A percentile compares a stretch with the other conserved stretches of the same genome.
phyloP scores from a whole-genome alignment of 1,140 invertebrate genomes.

The Ladona fulva region DNA sequence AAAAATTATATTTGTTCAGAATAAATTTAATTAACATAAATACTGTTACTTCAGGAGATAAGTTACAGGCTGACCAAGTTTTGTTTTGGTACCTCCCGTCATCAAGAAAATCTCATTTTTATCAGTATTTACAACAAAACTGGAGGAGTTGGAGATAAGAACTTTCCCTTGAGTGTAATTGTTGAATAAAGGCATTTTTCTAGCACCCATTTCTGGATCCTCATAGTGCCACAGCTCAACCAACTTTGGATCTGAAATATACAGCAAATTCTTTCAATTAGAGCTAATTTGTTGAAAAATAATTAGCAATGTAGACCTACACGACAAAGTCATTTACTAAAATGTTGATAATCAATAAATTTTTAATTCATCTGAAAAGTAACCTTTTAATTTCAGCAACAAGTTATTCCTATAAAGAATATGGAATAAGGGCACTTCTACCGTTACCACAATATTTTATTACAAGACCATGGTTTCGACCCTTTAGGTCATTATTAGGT shows the following conservation, averaged over 20 bases:
- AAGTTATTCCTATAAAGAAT: too few species aligned
- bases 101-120: neutral
- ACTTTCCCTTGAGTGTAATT: slow-evolving; percentile 50
- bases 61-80: neutral
- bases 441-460: too few species aligned
- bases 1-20: neutral
- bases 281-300: too few species aligned
- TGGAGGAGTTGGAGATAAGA: neutral
- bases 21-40: neutral
- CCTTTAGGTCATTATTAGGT: too few species aligned
- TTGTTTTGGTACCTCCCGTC: slow-evolving; percentile 12
- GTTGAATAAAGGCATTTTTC: slow-evolving; percentile 58
- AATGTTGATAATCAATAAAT: too few species aligned
- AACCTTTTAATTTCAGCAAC: too few species aligned
- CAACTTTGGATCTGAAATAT: slow-evolving; percentile 46
- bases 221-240: slow-evolving; percentile 67
- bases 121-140: neutral
- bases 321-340: too few species aligned
- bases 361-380: too few species aligned
- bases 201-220: slow-evolving; percentile 62
- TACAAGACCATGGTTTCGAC: too few species aligned
- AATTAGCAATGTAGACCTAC: too few species aligned
- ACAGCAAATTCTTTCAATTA: slow-evolving; percentile 24
- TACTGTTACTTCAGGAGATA: neutral
- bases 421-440: too few species aligned